Evolutionary conservation across 1,140 invertebrate genomes (phyloP).

Genomic region (Latrodectus geometricus): DNA sequence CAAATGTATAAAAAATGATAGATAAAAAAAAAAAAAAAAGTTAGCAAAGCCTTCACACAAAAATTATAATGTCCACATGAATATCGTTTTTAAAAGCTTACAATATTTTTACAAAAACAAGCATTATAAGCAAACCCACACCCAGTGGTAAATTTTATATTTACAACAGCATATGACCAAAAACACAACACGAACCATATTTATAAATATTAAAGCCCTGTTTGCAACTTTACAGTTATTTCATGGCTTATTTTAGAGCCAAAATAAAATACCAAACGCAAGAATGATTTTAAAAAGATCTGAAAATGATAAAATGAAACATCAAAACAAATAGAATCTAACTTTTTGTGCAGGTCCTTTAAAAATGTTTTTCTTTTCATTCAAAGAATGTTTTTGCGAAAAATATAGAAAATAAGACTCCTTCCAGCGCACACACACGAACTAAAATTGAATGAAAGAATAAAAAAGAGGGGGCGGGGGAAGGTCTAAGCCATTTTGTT

Average conservation of each 20-base stretch:
- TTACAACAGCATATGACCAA: neutral
- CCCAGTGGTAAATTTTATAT: no score
- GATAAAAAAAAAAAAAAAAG: no score
- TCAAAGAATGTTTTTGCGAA: neutral
- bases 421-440: neutral
- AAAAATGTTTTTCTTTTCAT: neutral
- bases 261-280: neutral
- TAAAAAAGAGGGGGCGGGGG: neutral
- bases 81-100: no score
- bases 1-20: no score
- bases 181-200: neutral
- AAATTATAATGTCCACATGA: no score
- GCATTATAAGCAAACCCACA: no score
- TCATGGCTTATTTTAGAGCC: no score
- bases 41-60: no score
- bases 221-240: no score
- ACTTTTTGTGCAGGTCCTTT: neutral
- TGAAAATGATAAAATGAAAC: neutral
- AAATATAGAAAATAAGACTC: slow-evolving; percentile 29
- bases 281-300: neutral
- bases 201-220: no score
- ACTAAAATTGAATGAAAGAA: neutral
- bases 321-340: neutral
- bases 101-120: no score
- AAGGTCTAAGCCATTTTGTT: slow-evolving; percentile 53